Base-by-base conservation (phyloP, 1,140 invertebrate species). In the Parapsyche elsis region DNA sequence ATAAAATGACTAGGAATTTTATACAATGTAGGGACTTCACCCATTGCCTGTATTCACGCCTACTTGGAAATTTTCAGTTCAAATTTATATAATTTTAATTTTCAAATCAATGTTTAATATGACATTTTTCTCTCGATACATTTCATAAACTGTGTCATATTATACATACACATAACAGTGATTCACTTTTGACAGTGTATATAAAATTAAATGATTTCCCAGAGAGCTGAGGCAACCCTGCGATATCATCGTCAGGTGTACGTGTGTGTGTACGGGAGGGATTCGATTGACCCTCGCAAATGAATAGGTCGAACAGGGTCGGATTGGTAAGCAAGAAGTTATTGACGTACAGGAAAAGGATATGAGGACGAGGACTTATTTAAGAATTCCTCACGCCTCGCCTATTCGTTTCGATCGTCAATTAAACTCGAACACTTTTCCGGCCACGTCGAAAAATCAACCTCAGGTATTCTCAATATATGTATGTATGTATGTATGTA, bases 211-310 rank as follows among this genome's bases (percentile, higher is more conserved):
- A 5, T 70, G 4, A 70, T 26, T 70, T 70, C 4, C 21, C 10
- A 59, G 2, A 21, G 2, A 16, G 53, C 10, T 23, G 16, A 16
- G 19, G 26, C 26, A 71, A 45, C 70, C 70, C 70, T 71, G 24
- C 1, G 10, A 26, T 16, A 21, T 23, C 19, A 9, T 26, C 38
- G 24, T 70, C 24, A 23, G 19, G 53, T 59, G 21, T 59, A 16
- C 10, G 10, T 4, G 64, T n/a, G 14, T 70, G 64, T 19, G 49
- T 53, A 14, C 10, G 49, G 49, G 16, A 23, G 70, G 24, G 70
- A 71, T 71, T 16, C 70, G 24, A 71, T 71, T 71, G 70, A 71
- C 70, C 70, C 70, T 71, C 7, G 30, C 70, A 71, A 71, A 71
- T 71, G 70, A 71, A 71, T 71, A 71, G 70, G 14, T 26, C 14